Evolutionary conservation across 2,797 vertebrate species (phyloP).

Genomic region (Falco concolor): DNA sequence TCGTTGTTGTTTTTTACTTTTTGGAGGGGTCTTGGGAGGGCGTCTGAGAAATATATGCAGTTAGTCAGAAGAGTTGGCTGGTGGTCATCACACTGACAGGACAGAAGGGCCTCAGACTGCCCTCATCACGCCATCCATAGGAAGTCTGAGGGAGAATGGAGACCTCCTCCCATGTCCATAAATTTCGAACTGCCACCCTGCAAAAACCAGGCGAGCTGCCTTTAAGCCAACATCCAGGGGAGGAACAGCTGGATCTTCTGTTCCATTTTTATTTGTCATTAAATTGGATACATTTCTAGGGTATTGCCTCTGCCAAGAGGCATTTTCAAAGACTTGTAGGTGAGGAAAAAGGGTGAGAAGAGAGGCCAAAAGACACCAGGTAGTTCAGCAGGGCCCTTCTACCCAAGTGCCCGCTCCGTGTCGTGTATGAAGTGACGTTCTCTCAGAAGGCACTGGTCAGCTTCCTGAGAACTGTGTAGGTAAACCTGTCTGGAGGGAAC

Average conservation of each 20-base stretch:
- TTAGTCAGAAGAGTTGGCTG: conserved; percentile 67
- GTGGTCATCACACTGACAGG: conserved; percentile 43
- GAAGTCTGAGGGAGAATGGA: conserved; percentile 55
- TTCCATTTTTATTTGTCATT: conserved; percentile 56
- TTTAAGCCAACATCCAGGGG: conserved; percentile 39
- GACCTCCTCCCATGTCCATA: conserved; percentile 52
- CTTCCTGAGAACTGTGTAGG: conserved; percentile 25
- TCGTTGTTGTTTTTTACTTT: conserved; percentile 47
- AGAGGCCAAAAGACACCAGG: conserved; percentile 33
- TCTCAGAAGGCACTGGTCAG: conserved; percentile 15
- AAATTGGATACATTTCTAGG: conserved; percentile 56
- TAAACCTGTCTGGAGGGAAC: conserved; percentile 23
- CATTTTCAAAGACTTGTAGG: background rate
- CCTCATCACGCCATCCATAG: background rate
- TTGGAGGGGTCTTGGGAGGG: conserved; percentile 54
- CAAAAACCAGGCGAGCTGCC: conserved; percentile 59
- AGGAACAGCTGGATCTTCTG: conserved; percentile 64
- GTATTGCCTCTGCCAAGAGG: conserved; percentile 45
- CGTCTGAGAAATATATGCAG: conserved; percentile 62
- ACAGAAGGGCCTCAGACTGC: conserved; percentile 56
- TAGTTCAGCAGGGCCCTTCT: conserved; percentile 26
- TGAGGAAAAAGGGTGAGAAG: conserved; percentile 37
- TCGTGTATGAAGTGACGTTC: conserved; percentile 20
- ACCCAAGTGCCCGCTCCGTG: conserved; percentile 50
- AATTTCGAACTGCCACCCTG: conserved; percentile 50